Evolutionary conservation across 2,113 vertebrate species (phyloP).

Genomic region (Microtus richardsoni): DNA sequence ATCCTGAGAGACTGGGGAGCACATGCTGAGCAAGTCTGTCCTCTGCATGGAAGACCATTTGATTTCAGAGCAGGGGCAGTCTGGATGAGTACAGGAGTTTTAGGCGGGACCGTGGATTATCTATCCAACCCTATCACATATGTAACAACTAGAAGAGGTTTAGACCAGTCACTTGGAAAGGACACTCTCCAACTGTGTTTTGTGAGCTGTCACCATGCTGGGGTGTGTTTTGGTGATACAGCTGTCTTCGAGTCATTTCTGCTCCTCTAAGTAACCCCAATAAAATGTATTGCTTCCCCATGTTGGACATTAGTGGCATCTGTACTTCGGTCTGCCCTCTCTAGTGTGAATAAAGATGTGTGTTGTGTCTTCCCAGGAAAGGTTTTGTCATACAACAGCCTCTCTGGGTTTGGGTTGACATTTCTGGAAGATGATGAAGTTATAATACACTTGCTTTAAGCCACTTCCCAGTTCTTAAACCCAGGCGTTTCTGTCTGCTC

Average conservation of each 20-base stretch:
- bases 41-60: not conserved
- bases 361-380: not conserved
- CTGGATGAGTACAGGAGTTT: not conserved
- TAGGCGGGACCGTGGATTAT: not conserved
- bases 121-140: not conserved
- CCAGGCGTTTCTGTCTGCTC: not conserved
- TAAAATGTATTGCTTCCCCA: not conserved
- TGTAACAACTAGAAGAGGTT: not conserved
- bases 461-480: not conserved
- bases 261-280: not conserved
- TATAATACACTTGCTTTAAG: not conserved
- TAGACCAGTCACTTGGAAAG: not conserved
- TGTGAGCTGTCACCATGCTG: not conserved
- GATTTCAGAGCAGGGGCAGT: not conserved
- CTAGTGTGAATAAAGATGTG: not conserved
- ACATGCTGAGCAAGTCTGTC: not conserved
- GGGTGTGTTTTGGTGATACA: not conserved
- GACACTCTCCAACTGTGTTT: not conserved
- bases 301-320: not conserved
- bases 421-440: not conserved
- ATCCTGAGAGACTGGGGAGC: not conserved
- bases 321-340: not conserved
- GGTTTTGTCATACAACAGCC: not conserved
- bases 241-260: not conserved
- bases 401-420: not conserved